Base-by-base conservation (phyloP, 2,888 invertebrate genomes). In the Spodoptera littoralis region DNA sequence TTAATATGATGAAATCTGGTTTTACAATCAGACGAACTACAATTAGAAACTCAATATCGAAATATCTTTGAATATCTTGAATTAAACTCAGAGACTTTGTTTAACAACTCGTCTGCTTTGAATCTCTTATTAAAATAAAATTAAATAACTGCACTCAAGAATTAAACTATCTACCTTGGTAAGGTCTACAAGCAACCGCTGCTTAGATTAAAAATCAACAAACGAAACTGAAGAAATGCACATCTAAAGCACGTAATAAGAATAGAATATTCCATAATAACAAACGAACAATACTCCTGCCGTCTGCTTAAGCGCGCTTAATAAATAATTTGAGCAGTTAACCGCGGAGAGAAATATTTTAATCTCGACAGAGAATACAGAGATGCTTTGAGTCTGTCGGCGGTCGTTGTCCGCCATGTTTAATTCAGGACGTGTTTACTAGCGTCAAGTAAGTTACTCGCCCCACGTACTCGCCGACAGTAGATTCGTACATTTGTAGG, bases 311-410 rank as follows among this genome's bases (percentile, higher is more conserved):
- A 87, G 83, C 83, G 71, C 76, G 84, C 79, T 89, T 90, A 85
- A 90, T 91, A 90, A 92, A 93, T 92, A 90, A 92, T 92, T 91
- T 88, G 84, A 88, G 84, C 85, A 87, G 84, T 89, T 90, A 88
- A 89, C 88, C 88, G 83, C 86, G 70, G 77, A 86, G 87, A 81
- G 88, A 91, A 90, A 91, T 92, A 91, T 93, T 93, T 93, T 92
- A 92, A 92, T 92, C 90, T 89, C 88, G 78, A 85, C 86, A 86
- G 85, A 84, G 85, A 27, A 27, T 27, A 27, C 27, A 18, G 18
- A 18, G 18, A 86, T 82, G 89, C 90, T 92, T 90, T 90, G 89
- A 86, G 85, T 84, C 81, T 79, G 83, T 76, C 74, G 76, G 82
- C 87, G 89, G 90, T 88, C 88, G 86, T 86, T 84, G 88, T 78